Conservation (phyloP, 2,113 vertebrate species). For the Eretmochelys imbricata region DNA sequence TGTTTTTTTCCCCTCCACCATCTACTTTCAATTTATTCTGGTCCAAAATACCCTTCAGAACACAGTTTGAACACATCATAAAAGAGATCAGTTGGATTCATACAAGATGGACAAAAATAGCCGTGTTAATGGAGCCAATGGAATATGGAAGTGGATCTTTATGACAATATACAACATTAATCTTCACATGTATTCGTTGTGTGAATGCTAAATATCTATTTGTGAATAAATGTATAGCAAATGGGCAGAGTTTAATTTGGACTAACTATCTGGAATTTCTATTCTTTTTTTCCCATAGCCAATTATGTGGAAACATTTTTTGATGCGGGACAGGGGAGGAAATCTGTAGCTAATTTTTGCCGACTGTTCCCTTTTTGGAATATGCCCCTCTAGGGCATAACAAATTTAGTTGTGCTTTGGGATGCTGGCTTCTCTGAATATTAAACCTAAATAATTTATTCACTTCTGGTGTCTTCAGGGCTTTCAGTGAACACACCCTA, state of each 20-base stretch:
- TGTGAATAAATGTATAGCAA: background rate
- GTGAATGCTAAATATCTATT: background rate
- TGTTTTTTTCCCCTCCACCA: background rate
- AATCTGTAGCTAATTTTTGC: conserved; percentile 30
- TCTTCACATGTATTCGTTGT: background rate
- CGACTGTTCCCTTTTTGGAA: conserved; percentile 3
- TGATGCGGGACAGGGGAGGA: background rate
- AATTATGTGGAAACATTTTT: background rate
- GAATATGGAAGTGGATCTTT: background rate
- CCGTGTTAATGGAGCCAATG: background rate
- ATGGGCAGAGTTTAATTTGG: background rate
- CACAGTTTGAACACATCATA: background rate
- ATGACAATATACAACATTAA: background rate
- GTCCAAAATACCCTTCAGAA: background rate
- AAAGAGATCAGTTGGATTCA: background rate
- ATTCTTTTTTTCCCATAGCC: background rate
- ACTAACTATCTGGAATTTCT: background rate
- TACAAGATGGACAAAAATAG: background rate
- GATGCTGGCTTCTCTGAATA: conserved; percentile 13
- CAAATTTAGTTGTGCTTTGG: background rate
- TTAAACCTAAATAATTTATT: conserved; percentile 45
- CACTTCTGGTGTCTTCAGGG: background rate
- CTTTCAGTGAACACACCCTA: conserved; percentile 28
- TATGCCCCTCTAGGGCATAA: background rate
- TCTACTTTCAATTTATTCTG: background rate